Evolutionary conservation across 2,888 invertebrate species (phyloP).

Genomic region (Phengaris arion): DNA sequence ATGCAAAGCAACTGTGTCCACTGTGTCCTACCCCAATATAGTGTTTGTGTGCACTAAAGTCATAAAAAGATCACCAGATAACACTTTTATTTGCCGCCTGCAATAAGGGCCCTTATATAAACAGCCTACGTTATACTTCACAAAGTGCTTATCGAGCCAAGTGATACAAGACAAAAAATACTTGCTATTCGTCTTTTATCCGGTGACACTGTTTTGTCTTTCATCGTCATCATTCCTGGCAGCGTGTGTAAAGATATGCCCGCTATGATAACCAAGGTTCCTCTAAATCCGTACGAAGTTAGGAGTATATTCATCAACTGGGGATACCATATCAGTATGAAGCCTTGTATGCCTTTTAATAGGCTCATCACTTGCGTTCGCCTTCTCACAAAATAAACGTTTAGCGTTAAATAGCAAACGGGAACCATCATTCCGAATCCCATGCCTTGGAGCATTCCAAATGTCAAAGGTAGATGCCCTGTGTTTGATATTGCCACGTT

Average conservation of each 20-base stretch:
- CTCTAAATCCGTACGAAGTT: constrained; percentile 80
- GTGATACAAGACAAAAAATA: constrained; percentile 48
- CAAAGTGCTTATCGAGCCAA: not conserved
- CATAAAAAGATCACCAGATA: too few species aligned
- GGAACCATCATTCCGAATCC: constrained; percentile 83
- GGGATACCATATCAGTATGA: constrained; percentile 80
- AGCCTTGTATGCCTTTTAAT: constrained; percentile 80
- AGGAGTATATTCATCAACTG: constrained; percentile 73
- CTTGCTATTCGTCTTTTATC: constrained; percentile 60
- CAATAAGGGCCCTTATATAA: constrained; percentile 11
- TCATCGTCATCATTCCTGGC: constrained; percentile 80
- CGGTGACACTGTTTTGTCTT: constrained; percentile 47
- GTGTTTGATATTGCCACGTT: constrained; percentile 77
- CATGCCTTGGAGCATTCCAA: constrained; percentile 79
- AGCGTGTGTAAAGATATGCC: constrained; percentile 80
- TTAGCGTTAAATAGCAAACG: constrained; percentile 81
- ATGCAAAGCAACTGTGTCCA: not conserved
- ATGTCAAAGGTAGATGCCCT: constrained; percentile 77
- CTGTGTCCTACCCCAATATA: not conserved
- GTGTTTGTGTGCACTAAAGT: too few species aligned
- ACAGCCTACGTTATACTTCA: not conserved
- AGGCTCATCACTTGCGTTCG: constrained; percentile 82
- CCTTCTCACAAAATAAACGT: constrained; percentile 80
- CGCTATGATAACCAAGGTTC: constrained; percentile 79
- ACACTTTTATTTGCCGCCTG: too few species aligned